Base-by-base conservation (phyloP, 2,888 invertebrate genomes). In the Parascotia fuliginaria region DNA sequence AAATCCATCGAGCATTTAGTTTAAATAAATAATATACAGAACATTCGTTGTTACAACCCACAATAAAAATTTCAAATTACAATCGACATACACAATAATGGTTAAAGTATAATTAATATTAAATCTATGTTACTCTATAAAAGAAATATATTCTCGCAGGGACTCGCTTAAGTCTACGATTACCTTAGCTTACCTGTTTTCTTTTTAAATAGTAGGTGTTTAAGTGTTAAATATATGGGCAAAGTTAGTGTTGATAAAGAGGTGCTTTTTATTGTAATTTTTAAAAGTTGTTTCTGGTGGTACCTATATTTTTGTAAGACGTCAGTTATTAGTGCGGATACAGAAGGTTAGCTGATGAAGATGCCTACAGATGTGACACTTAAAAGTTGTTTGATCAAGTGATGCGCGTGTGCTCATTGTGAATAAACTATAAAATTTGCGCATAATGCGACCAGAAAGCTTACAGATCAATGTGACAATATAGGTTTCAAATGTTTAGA, bases 41-140 rank as follows among this genome's bases (percentile, higher is more conserved):
- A 79, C 70, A 74, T 89, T 89, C 88, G 88, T 89, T 89, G 88
- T 87, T 65, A 68, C 60, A 87, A 89, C 87, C 88, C 85, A 87
- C 86, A 71, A 58, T 72, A 60, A 72, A 70, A 63, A 55, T 55
- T 60, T 48, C 27, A 53, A 57, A 67, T 63, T 65, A 66, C 47
- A 34, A 50, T 55, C 47, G 48, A 53, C 48, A 43, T 63, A 55
- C 63, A 65, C 43, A 32, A 24, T 55, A 57, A 43, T 57, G 43
- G 42, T 65, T 65, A 62, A 68, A 70, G 60, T 63, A 76, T 55
- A 57, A 59, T 62, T 42, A 58, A 59, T 56, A 60, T 65, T 64
- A 62, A 57, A 55, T 53, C 46, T 57, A 58, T 65, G 65, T 70
- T 69, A 74, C 80, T 85, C 86, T 87, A 85, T 78, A 65, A 83